A percentile compares a stretch with the other conserved stretches of the same genome.
These are phyloP conservation scores for Gari tellinella DNA, from an alignment of 2,888 invertebrate genomes.

Conservation along the genomic window DNA sequence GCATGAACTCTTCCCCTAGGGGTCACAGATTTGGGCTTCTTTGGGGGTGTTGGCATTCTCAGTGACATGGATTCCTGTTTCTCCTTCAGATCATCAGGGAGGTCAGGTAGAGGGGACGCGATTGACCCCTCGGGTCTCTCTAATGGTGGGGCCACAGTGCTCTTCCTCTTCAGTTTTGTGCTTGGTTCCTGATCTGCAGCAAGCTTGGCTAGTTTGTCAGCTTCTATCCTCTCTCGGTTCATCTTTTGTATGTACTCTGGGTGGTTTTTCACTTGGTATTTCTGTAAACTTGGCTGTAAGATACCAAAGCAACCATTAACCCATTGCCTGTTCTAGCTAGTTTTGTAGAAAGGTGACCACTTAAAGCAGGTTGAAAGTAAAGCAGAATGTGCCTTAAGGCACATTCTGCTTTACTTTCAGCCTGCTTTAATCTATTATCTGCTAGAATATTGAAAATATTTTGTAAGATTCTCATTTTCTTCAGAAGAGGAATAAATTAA, in stretches of 20 bases:
- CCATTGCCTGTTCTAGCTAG: too few species aligned
- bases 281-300: slow-evolving; percentile 79
- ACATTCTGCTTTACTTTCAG: too few species aligned
- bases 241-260: slow-evolving; percentile 80
- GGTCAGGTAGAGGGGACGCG: slow-evolving; percentile 75
- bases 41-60: slow-evolving; percentile 63
- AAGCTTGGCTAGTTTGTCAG: slow-evolving; percentile 54
- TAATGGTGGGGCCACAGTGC: slow-evolving; percentile 78
- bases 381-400: too few species aligned
- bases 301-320: neutral
- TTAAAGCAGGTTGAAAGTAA: too few species aligned
- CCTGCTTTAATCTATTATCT: too few species aligned
- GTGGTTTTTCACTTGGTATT: slow-evolving; percentile 78
- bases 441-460: too few species aligned
- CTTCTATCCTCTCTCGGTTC: slow-evolving; percentile 74
- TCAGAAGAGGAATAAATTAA: too few species aligned
- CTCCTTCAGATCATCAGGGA: slow-evolving; percentile 79
- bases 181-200: slow-evolving; percentile 62
- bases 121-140: slow-evolving; percentile 63
- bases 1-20: slow-evolving; percentile 61
- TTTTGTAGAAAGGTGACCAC: too few species aligned
- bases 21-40: slow-evolving; percentile 58
- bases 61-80: slow-evolving; percentile 74
- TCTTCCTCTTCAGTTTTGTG: slow-evolving; percentile 69
- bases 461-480: too few species aligned